Conservation (phyloP, 2,113 vertebrate species). For the Zonotrichia leucophrys region DNA sequence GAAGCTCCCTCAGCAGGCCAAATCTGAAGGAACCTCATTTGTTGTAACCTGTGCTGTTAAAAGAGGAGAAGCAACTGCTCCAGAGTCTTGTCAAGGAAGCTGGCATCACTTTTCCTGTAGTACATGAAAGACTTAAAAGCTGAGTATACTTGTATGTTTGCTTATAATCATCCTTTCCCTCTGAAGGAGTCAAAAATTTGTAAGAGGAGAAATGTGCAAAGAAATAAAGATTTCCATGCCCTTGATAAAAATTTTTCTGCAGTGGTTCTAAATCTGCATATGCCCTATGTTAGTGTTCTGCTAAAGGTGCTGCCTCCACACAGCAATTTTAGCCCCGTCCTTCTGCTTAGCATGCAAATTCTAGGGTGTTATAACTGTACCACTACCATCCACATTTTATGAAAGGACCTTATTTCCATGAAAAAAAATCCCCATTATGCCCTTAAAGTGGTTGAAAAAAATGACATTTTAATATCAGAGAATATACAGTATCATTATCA, state of each 20-base stretch:
- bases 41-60: neutral
- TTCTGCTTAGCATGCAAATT: neutral
- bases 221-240: neutral
- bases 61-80: neutral
- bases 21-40: neutral
- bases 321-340: neutral
- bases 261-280: neutral
- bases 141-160: neutral
- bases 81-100: neutral
- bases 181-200: neutral
- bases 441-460: neutral
- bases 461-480: slow-evolving; percentile 17
- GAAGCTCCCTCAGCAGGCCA: neutral
- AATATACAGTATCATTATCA: slow-evolving; percentile 7
- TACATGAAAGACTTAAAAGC: neutral
- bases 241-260: neutral
- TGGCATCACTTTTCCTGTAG: neutral
- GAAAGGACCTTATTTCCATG: neutral
- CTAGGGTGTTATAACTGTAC: neutral
- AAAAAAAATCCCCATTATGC: neutral
- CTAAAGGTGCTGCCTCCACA: neutral
- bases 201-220: neutral
- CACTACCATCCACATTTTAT: neutral
- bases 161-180: neutral
- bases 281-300: neutral